Conservation (phyloP, 2,113 vertebrate species). For the Numenius arquata region DNA sequence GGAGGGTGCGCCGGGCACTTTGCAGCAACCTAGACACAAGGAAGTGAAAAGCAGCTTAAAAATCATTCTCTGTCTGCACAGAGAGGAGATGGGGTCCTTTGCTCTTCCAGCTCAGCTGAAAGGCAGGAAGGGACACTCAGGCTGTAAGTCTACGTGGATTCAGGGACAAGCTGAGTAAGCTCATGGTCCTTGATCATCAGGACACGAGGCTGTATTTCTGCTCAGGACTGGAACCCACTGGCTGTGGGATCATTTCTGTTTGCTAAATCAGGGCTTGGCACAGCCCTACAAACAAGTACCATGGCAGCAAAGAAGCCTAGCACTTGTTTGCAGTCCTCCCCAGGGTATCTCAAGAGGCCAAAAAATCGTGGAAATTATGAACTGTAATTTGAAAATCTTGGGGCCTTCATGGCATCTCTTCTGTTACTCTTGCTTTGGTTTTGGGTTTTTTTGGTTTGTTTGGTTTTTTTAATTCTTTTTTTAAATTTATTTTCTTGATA, state of each 20-base stretch:
- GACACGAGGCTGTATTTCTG: background rate
- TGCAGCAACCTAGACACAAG: background rate
- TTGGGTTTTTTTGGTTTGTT: too few relatives aligned
- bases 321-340: background rate
- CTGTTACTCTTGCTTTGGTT: background rate
- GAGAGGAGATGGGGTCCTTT: fast-evolving
- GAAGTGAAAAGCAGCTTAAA: background rate
- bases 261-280: background rate
- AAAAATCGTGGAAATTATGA: background rate
- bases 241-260: background rate
- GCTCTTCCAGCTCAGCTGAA: background rate
- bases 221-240: background rate
- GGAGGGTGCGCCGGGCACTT: fast-evolving
- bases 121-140: background rate
- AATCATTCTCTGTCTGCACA: background rate
- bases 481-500: background rate
- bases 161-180: background rate
- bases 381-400: background rate
- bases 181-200: background rate
- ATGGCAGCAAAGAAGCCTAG: background rate
- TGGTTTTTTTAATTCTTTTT: too few relatives aligned
- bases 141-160: fast-evolving
- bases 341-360: background rate
- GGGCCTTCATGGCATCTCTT: background rate
- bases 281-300: background rate